Evolutionary conservation across 2,113 vertebrate genomes (phyloP).

Genomic region (Leptosomus discolor): DNA sequence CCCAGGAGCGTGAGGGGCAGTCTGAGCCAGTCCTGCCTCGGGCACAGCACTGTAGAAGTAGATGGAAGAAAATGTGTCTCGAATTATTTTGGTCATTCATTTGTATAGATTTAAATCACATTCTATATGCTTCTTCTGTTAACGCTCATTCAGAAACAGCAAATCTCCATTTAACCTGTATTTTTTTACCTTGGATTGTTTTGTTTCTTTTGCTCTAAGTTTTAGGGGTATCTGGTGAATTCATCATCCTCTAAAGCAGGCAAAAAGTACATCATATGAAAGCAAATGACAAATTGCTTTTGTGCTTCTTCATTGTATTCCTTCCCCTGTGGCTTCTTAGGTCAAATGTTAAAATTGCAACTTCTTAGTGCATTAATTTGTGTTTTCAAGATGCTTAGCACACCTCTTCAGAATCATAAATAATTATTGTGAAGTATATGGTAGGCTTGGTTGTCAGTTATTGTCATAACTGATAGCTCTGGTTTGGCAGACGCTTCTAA

Average conservation of each 20-base stretch:
- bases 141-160: not conserved
- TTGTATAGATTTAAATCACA: not conserved
- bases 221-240: not conserved
- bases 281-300: not conserved
- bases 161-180: not conserved
- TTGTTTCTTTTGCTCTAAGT: not conserved
- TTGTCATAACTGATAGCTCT: not conserved
- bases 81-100: not conserved
- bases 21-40: not conserved
- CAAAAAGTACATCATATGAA: not conserved
- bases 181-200: not conserved
- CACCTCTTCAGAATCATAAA: not conserved
- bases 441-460: not conserved
- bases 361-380: not conserved
- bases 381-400: not conserved
- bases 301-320: not conserved
- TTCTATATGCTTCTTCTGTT: not conserved
- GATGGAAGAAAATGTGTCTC: not conserved
- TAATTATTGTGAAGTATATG: not conserved
- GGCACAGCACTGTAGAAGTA: not conserved
- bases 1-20: not conserved
- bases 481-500: not conserved
- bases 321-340: not conserved
- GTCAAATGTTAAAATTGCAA: not conserved
- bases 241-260: not conserved